Percentiles rank a stretch among this genome's conserved stretches.
Evolutionary conservation across 2,888 invertebrate genomes (phyloP).

Genomic region (Iselma pallidipennis): DNA sequence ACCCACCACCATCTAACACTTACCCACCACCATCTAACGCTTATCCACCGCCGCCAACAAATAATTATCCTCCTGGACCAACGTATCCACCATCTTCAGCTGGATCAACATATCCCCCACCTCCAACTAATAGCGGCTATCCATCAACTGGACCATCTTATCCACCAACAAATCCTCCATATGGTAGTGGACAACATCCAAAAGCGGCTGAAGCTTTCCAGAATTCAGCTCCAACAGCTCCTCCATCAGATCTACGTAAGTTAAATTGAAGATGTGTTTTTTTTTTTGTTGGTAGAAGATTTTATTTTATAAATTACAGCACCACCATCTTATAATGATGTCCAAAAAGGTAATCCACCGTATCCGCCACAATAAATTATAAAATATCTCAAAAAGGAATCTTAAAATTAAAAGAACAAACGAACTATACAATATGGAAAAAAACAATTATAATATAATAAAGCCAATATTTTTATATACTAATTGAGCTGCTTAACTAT

Average conservation of each 20-base stretch:
- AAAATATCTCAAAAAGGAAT: background rate
- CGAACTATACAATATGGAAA: too few relatives aligned
- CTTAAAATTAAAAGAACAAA: background rate
- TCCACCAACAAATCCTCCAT: conserved; percentile 2
- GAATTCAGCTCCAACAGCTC: background rate
- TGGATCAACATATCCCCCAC: background rate
- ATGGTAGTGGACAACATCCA: conserved; percentile 5
- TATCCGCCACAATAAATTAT: background rate
- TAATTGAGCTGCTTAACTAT: too few relatives aligned
- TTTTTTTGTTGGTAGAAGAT: too few relatives aligned
- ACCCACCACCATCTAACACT: too few relatives aligned
- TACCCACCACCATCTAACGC: conserved; percentile 3
- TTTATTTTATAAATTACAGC: conserved; percentile 19
- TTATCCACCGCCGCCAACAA: background rate
- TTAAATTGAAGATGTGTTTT: too few relatives aligned
- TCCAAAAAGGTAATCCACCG: background rate
- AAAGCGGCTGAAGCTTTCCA: conserved; percentile 5
- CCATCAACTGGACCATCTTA: background rate
- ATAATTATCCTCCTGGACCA: conserved; percentile 5
- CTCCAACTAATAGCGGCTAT: conserved; percentile 1
- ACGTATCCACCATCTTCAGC: conserved; percentile 5
- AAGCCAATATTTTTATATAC: too few relatives aligned
- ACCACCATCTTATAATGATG: conserved; percentile 34
- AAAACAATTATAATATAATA: too few relatives aligned
- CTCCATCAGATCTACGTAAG: conserved; percentile 26